Conservation (phyloP, 2,797 vertebrate genomes). For the Pipistrellus pipistrellus region DNA sequence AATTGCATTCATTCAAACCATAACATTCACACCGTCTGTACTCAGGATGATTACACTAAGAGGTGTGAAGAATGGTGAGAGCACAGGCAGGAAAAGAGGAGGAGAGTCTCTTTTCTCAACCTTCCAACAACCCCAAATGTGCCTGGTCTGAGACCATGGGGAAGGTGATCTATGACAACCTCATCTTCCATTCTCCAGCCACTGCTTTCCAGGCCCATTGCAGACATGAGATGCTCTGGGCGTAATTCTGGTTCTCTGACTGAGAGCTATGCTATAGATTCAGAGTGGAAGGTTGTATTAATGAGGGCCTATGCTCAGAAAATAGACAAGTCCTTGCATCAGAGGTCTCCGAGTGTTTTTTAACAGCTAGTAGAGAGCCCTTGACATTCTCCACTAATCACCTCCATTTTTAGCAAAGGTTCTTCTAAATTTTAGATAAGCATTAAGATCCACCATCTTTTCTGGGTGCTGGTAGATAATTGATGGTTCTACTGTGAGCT, state of each 20-base stretch:
- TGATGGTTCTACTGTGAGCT: not conserved
- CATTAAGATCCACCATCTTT: not conserved
- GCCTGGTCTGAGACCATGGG: not conserved
- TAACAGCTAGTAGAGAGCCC: not conserved
- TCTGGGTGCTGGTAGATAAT: not conserved
- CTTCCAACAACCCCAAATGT: not conserved
- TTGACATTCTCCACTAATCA: not conserved
- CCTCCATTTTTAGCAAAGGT: not conserved
- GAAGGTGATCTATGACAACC: not conserved
- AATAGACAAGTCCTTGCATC: not conserved
- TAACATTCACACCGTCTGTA: not conserved
- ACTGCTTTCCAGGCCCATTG: not conserved
- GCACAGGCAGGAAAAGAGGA: not conserved
- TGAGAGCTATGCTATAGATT: not conserved
- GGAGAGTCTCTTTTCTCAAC: not conserved
- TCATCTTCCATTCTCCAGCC: not conserved
- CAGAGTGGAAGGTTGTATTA: not conserved
- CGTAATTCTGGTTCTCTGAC: not conserved
- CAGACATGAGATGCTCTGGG: not conserved
- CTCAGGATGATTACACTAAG: not conserved
- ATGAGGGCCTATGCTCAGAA: not conserved
- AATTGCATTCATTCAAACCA: not conserved
- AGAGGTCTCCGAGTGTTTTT: not conserved
- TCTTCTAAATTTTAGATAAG: constrained; percentile 11
- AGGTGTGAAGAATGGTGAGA: not conserved